phyloP scores from a whole-genome alignment of 2,888 invertebrate genomes.

The Megaustenia siamemsis region DNA sequence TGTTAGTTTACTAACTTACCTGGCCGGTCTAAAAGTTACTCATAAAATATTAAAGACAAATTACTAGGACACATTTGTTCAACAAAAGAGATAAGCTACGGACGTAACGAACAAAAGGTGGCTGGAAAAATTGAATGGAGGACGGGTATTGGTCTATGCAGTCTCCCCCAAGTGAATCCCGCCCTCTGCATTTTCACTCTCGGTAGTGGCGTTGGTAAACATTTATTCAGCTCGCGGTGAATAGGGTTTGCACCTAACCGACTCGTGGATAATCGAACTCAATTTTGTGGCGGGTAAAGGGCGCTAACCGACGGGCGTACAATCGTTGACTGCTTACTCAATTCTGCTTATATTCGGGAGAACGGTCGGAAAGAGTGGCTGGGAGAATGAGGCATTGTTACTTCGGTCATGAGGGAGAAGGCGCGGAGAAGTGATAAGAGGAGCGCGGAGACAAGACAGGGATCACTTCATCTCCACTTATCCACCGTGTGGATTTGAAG shows the following conservation, averaged over 20 bases:
- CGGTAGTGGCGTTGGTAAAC: conserved; percentile 47
- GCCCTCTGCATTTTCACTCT: conserved; percentile 11
- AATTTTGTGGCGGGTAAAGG: conserved; percentile 49
- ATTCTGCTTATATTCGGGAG: conserved; percentile 9
- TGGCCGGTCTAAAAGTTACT: not conserved
- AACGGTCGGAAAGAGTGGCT: not conserved
- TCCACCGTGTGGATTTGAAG: not conserved
- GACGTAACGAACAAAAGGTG: not conserved
- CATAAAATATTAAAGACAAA: not conserved
- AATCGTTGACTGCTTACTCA: conserved; percentile 23
- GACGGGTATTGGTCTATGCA: not conserved
- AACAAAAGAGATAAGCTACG: conserved; percentile 11
- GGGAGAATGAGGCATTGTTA: conserved; percentile 13
- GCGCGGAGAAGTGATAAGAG: not conserved
- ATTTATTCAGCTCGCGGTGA: conserved; percentile 54
- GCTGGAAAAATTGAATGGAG: not conserved
- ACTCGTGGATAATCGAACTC: conserved; percentile 52
- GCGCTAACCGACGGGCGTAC: conserved; percentile 35
- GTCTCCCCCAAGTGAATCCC: not conserved
- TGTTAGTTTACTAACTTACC: no score
- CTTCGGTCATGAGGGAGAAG: not conserved
- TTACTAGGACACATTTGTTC: not conserved
- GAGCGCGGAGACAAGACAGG: not conserved
- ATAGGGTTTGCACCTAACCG: conserved; percentile 57
- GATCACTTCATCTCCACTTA: conserved; percentile 32